phyloP scores from a whole-genome alignment of 2,888 invertebrate genomes.

The Epistrophe grossulariae region DNA sequence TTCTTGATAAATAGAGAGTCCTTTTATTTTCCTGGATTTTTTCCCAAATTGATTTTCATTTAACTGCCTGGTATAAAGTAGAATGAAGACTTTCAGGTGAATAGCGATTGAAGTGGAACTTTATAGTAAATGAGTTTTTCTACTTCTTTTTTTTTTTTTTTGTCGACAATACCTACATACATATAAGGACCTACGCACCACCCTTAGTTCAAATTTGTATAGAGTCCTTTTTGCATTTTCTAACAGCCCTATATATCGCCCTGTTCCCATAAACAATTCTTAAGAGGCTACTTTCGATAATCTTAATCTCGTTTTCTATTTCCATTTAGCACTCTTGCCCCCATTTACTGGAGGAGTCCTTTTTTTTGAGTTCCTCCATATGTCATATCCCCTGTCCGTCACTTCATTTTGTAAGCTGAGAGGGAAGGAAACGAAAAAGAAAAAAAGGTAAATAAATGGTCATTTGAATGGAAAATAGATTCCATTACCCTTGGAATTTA shows the following conservation, averaged over 20 bases:
- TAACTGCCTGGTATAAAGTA: constrained; percentile 25
- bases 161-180: not conserved
- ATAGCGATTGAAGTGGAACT: constrained; percentile 64
- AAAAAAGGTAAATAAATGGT: constrained; percentile 74
- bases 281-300: constrained; percentile 76
- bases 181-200: constrained; percentile 28
- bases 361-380: constrained; percentile 66
- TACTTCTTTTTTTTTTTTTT: not conserved
- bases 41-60: constrained; percentile 64
- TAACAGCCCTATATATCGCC: not conserved
- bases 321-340: constrained; percentile 73
- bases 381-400: constrained; percentile 59
- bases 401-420: constrained; percentile 52
- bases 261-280: constrained; percentile 55
- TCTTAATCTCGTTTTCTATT: constrained; percentile 76
- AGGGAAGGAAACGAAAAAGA: constrained; percentile 25
- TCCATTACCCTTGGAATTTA: constrained; percentile 74
- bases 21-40: constrained; percentile 20
- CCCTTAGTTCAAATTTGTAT: constrained; percentile 3
- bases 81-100: constrained; percentile 63
- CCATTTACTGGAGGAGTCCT: constrained; percentile 21
- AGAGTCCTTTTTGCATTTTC: constrained; percentile 60
- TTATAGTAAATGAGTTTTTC: constrained; percentile 70
- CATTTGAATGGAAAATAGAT: constrained; percentile 76
- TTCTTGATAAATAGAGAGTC: constrained; percentile 7